phyloP scores from a whole-genome alignment of 2,797 vertebrate genomes.

The Acrocephalus scirpaceus region DNA sequence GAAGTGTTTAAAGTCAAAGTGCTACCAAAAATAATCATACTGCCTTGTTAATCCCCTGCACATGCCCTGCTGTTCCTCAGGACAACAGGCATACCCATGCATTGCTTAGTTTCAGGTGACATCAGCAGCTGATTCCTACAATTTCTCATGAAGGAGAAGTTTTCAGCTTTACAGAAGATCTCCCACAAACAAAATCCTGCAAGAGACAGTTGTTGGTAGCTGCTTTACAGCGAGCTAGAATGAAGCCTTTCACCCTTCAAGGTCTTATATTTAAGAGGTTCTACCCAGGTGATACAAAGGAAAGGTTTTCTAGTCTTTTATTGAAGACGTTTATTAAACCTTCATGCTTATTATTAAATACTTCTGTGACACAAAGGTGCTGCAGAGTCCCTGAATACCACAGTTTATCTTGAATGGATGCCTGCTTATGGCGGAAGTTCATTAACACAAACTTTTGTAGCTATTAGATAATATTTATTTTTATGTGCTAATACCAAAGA shows the following conservation, averaged over 20 bases:
- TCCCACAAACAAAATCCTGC: background rate
- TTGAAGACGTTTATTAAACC: background rate
- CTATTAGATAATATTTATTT: background rate
- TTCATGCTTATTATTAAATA: background rate
- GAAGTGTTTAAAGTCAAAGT: background rate
- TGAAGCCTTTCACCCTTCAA: background rate
- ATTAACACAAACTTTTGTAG: background rate
- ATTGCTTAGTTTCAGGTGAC: background rate
- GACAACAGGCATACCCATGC: background rate
- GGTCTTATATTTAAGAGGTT: background rate
- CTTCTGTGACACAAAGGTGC: background rate
- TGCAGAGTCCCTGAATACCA: background rate
- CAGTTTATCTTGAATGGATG: background rate
- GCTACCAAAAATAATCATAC: background rate
- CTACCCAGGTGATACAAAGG: background rate
- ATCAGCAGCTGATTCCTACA: background rate
- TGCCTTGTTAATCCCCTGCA: background rate
- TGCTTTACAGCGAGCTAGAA: background rate
- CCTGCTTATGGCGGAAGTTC: background rate
- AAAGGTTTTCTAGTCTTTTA: background rate
- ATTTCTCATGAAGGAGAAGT: background rate
- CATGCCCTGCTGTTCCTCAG: background rate
- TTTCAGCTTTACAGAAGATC: background rate
- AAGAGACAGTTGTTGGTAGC: background rate
- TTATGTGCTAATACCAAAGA: background rate